These are phyloP conservation scores for Onychostruthus taczanowskii DNA, from an alignment of 2,113 vertebrate genomes.

Conservation along the genomic window DNA sequence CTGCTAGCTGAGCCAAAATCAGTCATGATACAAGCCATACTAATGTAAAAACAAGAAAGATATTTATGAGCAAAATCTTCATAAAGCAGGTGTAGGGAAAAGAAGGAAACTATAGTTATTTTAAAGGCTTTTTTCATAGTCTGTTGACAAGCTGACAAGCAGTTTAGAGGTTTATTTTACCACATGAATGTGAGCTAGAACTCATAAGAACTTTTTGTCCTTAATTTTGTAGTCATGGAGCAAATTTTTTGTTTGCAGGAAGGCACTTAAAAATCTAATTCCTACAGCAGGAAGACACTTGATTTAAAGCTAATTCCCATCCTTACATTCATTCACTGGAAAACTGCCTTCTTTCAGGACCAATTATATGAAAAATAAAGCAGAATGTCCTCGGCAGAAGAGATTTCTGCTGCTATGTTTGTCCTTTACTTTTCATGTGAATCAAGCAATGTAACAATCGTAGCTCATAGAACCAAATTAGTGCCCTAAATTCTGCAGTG, in stretches of 20 bases:
- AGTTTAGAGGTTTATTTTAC: background rate
- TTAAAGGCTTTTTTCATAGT: background rate
- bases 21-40: background rate
- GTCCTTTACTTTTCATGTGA: background rate
- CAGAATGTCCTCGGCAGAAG: background rate
- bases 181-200: background rate
- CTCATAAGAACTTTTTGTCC: background rate
- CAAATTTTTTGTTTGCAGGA: background rate
- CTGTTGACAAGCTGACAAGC: constrained; percentile 25
- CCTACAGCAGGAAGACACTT: background rate
- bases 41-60: background rate
- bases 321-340: background rate
- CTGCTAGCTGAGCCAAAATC: background rate
- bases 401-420: background rate
- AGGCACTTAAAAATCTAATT: background rate
- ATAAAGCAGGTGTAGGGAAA: background rate
- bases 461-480: background rate
- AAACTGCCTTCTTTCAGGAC: background rate
- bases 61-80: background rate
- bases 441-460: background rate
- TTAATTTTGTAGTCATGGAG: background rate
- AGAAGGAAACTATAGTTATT: background rate
- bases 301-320: background rate
- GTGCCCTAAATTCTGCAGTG: fast-evolving
- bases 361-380: background rate